A percentile compares a stretch with the other conserved stretches of the same genome.
Conservation (phyloP, 2,888 invertebrate species). For the Macaria notata region DNA sequence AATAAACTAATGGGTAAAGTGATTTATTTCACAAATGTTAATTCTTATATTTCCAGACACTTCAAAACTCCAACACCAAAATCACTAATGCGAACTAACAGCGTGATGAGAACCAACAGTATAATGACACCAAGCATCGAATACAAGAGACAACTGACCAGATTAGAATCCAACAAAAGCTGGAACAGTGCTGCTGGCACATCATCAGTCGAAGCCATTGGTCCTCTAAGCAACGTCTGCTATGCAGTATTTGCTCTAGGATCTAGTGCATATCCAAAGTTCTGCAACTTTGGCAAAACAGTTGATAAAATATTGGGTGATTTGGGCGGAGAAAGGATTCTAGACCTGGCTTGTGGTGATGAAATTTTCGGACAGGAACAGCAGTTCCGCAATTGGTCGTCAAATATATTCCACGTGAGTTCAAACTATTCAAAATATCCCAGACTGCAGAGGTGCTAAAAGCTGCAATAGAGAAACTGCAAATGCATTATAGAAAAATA, state of each 20-base stretch:
- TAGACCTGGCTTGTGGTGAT: constrained; percentile 92
- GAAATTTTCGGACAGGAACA: constrained; percentile 98
- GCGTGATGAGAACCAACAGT: constrained; percentile 92
- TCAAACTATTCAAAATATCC: no score
- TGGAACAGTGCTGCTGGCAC: constrained; percentile 85
- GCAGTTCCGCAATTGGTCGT: constrained; percentile 94
- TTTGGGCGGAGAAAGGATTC: constrained; percentile 93
- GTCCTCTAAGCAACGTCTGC: constrained; percentile 93
- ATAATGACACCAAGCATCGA: constrained; percentile 60
- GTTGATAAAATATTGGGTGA: constrained; percentile 94
- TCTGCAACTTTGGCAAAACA: constrained; percentile 95
- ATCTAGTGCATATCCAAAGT: constrained; percentile 97
- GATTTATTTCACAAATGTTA: no score
- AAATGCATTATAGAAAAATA: no score
- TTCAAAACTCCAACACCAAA: constrained; percentile 90
- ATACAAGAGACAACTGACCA: constrained; percentile 84
- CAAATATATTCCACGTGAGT: constrained; percentile 90
- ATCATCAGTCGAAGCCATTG: constrained; percentile 89
- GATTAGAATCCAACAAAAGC: constrained; percentile 73
- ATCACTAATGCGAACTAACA: constrained; percentile 94
- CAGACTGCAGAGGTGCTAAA: no score
- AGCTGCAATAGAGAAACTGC: no score
- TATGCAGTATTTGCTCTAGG: constrained; percentile 97
- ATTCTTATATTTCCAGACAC: constrained; percentile 58
- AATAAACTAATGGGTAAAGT: no score